Evolutionary conservation across 2,888 invertebrate genomes (phyloP).

Genomic region (Meloe dianella): DNA sequence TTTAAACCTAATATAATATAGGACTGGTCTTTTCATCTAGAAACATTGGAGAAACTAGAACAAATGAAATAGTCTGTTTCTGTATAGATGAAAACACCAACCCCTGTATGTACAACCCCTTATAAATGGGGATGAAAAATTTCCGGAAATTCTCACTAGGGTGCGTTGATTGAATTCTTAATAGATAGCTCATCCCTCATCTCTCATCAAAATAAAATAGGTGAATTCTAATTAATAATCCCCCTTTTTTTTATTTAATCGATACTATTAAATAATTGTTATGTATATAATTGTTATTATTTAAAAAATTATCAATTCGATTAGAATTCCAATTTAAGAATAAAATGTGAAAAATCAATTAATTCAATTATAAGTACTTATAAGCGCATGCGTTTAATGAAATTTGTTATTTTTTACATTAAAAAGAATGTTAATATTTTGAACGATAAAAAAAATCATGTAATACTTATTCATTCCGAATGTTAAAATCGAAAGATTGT

Average conservation of each 20-base stretch:
- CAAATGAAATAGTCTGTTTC: no score
- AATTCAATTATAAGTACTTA: neutral
- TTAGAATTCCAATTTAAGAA: no score
- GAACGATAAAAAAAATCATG: neutral
- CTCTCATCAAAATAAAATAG: neutral
- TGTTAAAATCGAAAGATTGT: conserved; percentile 50
- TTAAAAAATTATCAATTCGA: no score
- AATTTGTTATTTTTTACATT: no score
- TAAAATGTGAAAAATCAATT: conserved; percentile 1
- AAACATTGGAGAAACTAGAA: no score
- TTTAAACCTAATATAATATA: no score
- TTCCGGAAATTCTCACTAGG: conserved; percentile 5
- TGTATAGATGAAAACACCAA: no score
- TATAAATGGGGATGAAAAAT: neutral
- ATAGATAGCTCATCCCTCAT: neutral
- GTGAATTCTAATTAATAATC: neutral
- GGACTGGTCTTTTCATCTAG: no score
- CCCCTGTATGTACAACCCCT: no score
- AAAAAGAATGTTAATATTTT: conserved; percentile 31
- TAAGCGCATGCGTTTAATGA: conserved; percentile 7
- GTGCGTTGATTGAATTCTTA: neutral
- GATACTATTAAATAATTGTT: no score
- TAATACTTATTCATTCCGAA: conserved; percentile 38
- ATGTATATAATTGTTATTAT: no score
- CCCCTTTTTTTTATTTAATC: neutral